Percentiles rank a stretch among this genome's conserved stretches.
Conservation (phyloP, 2,797 vertebrate genomes). For the Meriones psammophilus region DNA sequence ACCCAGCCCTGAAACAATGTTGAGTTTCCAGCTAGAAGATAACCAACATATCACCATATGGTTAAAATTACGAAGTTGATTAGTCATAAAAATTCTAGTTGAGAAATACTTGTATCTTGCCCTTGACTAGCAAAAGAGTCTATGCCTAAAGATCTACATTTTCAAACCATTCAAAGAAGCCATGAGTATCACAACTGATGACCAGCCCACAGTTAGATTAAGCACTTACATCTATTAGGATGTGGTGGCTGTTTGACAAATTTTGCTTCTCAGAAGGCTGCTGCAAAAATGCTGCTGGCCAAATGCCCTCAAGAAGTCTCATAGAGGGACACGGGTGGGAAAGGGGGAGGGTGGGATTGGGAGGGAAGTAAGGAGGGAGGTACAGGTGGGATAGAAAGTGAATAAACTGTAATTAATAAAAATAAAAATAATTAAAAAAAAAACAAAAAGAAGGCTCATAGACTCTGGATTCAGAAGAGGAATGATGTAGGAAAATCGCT, state of each 20-base stretch:
- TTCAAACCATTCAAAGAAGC: neutral
- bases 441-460: too few relatives aligned
- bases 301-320: neutral
- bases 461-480: neutral
- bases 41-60: neutral
- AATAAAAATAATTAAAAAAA: too few relatives aligned
- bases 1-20: neutral
- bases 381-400: too few relatives aligned
- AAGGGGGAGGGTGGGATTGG: too few relatives aligned
- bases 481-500: neutral
- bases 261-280: slow-evolving; percentile 19
- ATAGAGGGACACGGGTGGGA: neutral
- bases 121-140: slow-evolving; percentile 40
- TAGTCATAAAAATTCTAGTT: neutral
- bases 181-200: neutral
- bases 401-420: too few relatives aligned
- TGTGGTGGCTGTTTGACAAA: slow-evolving; percentile 1
- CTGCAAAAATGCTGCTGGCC: neutral
- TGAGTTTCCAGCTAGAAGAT: neutral
- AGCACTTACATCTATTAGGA: slow-evolving; percentile 35
- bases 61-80: neutral
- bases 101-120: neutral
- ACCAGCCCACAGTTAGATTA: neutral
- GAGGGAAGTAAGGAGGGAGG: too few relatives aligned
- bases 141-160: neutral